These are phyloP conservation scores for Stenoptilia bipunctidactyla DNA, from an alignment of 2,888 invertebrate species.

Conservation along the genomic window DNA sequence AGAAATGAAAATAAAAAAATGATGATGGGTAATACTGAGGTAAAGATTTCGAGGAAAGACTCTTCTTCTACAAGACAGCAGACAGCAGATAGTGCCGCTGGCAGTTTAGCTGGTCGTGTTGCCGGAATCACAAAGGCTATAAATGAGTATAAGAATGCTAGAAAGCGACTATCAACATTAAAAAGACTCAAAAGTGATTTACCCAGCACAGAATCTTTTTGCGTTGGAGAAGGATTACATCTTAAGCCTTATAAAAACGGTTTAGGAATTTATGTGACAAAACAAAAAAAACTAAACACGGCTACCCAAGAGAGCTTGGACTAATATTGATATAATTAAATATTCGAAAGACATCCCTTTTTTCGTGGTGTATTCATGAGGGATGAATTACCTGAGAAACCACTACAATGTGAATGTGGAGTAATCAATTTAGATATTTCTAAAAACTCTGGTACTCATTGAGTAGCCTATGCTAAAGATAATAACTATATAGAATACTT, in stretches of 20 bases:
- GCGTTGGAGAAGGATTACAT: conserved; percentile 2
- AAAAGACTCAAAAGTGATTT: conserved; percentile 10
- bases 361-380: conserved; percentile 17
- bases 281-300: background rate
- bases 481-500: conserved; percentile 22
- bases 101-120: too few relatives aligned
- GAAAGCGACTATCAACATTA: background rate
- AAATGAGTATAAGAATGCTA: too few relatives aligned
- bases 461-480: conserved; percentile 22
- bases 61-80: too few relatives aligned
- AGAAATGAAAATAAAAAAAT: too few relatives aligned
- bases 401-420: conserved; percentile 7
- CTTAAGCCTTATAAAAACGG: conserved; percentile 1
- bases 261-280: conserved; percentile 21
- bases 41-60: too few relatives aligned
- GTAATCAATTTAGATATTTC: conserved; percentile 14
- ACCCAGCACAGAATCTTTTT: background rate
- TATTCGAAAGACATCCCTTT: background rate
- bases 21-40: too few relatives aligned
- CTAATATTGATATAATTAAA: conserved; percentile 8
- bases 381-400: conserved; percentile 17
- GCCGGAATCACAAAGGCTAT: too few relatives aligned
- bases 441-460: conserved; percentile 25
- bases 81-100: too few relatives aligned
- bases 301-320: conserved; percentile 9